Base-by-base conservation (phyloP, 2,113 vertebrate species). In the Piliocolobus tephrosceles region DNA sequence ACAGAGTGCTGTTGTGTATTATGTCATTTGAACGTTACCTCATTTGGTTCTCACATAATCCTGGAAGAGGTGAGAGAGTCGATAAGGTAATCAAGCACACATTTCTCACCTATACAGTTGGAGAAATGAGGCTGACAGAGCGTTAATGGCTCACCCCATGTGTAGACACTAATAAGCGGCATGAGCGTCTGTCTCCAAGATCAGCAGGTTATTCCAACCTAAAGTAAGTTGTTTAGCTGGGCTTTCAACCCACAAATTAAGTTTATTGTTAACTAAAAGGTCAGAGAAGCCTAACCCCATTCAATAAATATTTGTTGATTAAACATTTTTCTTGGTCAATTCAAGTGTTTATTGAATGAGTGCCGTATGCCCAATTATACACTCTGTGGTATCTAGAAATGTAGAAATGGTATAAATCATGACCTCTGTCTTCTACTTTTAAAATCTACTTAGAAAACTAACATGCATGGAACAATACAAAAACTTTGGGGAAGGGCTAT, bases 41-140 rank as follows among this genome's bases (percentile, higher is more conserved):
- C 58, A 72, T 68, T 80, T 0, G 47, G 45, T 85, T 98, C 97
- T 97, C 86, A 80, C 72, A 8, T 7, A 84, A 38, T 52, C 76
- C 25, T 38, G 14, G 45, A 64, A 58, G 47, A 90, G 50, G 1
- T 17, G 57, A 80, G 35, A 84, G n/a, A 94, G 35, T 86, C 30
- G 40, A 30, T 79, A 75, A 93, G 55, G 10, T 38, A 35, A 78
- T 55, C 16, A 27, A 83, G 76, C 86, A 72, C 52, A 14, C 32
- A 84, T 47, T 88, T 83, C 58, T 61, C 55, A 55, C 68, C 38
- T 70, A 11, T 20, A 43, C 40, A 27, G 68, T 22, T 27, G 50
- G 78, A 50, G 50, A 80, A 80, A 61, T 20, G 22, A 88, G 27
- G n/a, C 78, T 32, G 25, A 84, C 30, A 75, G 27, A 90, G 32